Base-by-base conservation (phyloP, 2,888 invertebrate species). In the Pyralis farinalis region DNA sequence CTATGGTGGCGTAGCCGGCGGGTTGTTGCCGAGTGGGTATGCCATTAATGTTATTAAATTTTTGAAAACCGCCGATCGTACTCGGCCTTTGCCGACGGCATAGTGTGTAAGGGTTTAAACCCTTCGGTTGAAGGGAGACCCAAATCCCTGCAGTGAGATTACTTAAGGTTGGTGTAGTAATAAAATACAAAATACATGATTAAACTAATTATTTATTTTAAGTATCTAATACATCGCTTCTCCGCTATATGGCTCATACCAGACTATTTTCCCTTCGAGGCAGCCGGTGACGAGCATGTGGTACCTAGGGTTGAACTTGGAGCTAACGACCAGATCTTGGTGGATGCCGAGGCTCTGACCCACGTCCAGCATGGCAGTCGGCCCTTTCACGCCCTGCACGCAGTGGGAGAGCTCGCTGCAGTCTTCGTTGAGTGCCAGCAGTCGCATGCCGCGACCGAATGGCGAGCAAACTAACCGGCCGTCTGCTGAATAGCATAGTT, bases 391-490 rank as follows among this genome's bases (percentile, higher is more conserved):
- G 1, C 58, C 59, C 22, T 65, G 62, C 1, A 74, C 72, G 63
- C 94, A 92, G 51, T 93, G 92, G 8, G 94, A 93, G 42, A 97
- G 82, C 70, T 97, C 97, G 37, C 93, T 91, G 70, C 97, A 96
- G 35, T 92, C 84, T 6, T 92, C 90, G 58, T 94, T 93, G 56
- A 97, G 95, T 0, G 95, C 93, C 12, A 98, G 80, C 2, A 98
- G 87, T n/a, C 98, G 90, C 46, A 97, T 92, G 21, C 98, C 97
- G 62, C 92, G 93, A 0, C 94, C 95, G 74, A 94, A 97, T 0
- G 98, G 98, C 0, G 97, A 98, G 67, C 96, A 96, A 20, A 98
- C 94, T 7, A 98, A 82, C 36, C 97, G 91, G 0, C 98, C 98
- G 71, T 98, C 97, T 1, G 95, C 90, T 1, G 97, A 97, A 76